Conservation (phyloP, 2,113 vertebrate genomes). For the Poeciliopsis prolifica region DNA sequence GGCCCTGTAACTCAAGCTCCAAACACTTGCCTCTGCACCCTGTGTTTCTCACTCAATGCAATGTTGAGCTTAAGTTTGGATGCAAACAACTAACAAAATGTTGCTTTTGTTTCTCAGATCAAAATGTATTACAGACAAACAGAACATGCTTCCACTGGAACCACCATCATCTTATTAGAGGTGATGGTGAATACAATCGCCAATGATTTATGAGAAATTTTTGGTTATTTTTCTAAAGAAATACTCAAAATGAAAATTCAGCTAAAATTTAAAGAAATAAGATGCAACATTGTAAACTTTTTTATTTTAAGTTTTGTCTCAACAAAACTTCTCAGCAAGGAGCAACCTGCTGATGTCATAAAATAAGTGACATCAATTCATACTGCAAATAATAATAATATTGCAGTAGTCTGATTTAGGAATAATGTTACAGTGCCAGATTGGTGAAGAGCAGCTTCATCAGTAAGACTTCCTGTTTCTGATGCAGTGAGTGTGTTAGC, state of each 20-base stretch:
- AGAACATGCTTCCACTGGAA: neutral
- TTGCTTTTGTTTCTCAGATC: conserved; percentile 6
- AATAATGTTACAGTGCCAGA: conserved; percentile 52
- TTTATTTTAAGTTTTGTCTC: neutral
- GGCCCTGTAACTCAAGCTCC: conserved; percentile 87
- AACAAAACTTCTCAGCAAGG: neutral
- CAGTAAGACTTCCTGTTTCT: conserved; percentile 48
- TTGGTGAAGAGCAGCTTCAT: conserved; percentile 41
- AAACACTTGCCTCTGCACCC: conserved; percentile 68
- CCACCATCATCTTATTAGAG: neutral
- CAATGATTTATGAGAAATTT: neutral
- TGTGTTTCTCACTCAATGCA: conserved; percentile 44
- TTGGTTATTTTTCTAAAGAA: neutral
- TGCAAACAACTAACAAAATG: conserved; percentile 41
- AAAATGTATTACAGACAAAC: neutral
- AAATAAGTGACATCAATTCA: neutral
- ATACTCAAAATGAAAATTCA: neutral
- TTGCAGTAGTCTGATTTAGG: neutral
- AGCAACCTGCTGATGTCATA: conserved; percentile 16
- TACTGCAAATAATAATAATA: neutral
- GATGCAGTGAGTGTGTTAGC: conserved; percentile 30
- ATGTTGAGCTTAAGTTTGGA: conserved; percentile 19
- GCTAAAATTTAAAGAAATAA: neutral
- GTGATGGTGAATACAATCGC: neutral
- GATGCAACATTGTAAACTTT: neutral